phyloP scores from a whole-genome alignment of 2,113 vertebrate species.

The Melanerpes formicivorus region DNA sequence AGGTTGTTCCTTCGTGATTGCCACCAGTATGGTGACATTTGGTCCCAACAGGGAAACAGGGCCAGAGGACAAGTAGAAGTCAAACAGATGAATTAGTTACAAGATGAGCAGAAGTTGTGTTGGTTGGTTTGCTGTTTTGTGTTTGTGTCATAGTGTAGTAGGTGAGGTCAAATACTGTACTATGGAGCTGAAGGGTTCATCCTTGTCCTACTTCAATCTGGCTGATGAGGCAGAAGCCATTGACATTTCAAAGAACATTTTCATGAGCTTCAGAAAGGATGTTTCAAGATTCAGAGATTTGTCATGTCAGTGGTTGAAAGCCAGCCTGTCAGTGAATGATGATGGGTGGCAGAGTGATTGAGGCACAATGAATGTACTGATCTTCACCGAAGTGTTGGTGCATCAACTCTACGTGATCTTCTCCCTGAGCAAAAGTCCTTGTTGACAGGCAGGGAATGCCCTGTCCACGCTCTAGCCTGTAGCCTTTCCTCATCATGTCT shows the following conservation, averaged over 20 bases:
- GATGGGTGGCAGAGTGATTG: background rate
- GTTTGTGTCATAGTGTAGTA: background rate
- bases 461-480: background rate
- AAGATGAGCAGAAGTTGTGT: background rate
- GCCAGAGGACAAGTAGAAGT: background rate
- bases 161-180: background rate
- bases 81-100: background rate
- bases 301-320: background rate
- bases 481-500: background rate
- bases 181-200: background rate
- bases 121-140: background rate
- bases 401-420: background rate
- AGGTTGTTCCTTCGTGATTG: background rate
- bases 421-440: background rate
- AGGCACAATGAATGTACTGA: background rate
- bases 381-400: background rate
- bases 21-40: background rate
- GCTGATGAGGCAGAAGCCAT: background rate
- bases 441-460: background rate
- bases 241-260: background rate
- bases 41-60: background rate
- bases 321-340: background rate
- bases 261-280: background rate
- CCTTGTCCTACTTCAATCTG: background rate
- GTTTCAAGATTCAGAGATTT: background rate